phyloP scores from a whole-genome alignment of 2,888 invertebrate genomes.

The Plebejus argus region DNA sequence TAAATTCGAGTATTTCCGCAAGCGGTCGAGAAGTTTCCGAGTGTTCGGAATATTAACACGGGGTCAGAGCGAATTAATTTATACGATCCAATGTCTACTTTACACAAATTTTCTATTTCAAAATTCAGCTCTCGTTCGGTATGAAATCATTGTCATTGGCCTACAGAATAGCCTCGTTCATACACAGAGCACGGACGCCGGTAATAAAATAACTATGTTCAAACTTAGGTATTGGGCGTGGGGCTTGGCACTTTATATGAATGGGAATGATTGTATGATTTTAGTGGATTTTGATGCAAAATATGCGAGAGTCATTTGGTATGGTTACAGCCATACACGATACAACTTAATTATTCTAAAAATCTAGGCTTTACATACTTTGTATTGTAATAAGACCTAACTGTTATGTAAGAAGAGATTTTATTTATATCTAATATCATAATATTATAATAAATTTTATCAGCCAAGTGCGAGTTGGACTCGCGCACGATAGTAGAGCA shows the following conservation, averaged over 20 bases:
- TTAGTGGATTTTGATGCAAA: not conserved
- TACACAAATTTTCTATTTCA: slow-evolving; percentile 66
- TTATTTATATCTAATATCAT: too few species aligned
- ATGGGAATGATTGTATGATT: slow-evolving; percentile 1
- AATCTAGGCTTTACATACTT: too few species aligned
- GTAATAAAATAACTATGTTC: slow-evolving; percentile 35
- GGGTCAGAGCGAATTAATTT: slow-evolving; percentile 75
- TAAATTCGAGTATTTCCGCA: slow-evolving; percentile 70
- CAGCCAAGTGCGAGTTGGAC: too few species aligned
- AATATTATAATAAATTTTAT: not conserved
- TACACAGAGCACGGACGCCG: slow-evolving; percentile 35
- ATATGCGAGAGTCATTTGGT: not conserved
- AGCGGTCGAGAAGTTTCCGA: slow-evolving; percentile 72
- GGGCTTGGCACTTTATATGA: slow-evolving; percentile 13
- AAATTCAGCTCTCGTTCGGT: slow-evolving; percentile 65
- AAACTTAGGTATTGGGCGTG: slow-evolving; percentile 31
- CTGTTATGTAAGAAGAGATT: too few species aligned
- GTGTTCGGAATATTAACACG: slow-evolving; percentile 78
- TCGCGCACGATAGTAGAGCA: too few species aligned
- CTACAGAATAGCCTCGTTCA: slow-evolving; percentile 32
- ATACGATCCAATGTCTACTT: slow-evolving; percentile 62
- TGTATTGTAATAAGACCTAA: too few species aligned
- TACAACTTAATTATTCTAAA: not conserved
- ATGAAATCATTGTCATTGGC: slow-evolving; percentile 59
- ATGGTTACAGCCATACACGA: not conserved